These are phyloP conservation scores for Drosophila guanche DNA, from an alignment of 1,140 invertebrate species.

Conservation along the genomic window DNA sequence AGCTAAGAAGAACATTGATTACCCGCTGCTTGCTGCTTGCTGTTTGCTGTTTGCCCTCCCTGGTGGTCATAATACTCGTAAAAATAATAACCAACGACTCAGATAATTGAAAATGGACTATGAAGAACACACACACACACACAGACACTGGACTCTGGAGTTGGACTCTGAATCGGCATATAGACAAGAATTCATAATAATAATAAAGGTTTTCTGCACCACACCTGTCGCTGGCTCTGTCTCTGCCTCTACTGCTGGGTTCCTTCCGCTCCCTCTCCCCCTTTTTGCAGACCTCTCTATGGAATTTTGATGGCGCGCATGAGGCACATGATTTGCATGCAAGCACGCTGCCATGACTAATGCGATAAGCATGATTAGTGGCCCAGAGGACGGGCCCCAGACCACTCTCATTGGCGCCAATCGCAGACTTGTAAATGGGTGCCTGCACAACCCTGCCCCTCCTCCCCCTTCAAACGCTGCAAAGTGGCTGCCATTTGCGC, in stretches of 20 bases:
- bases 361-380: conserved; percentile 82
- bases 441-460: neutral
- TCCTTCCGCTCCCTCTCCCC: conserved; percentile 24
- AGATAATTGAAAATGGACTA: conserved; percentile 82
- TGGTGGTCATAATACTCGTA: conserved; percentile 58
- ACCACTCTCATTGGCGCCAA: conserved; percentile 3
- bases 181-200: conserved; percentile 67
- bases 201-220: conserved; percentile 46
- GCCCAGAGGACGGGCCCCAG: conserved; percentile 27
- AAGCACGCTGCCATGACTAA: conserved; percentile 75
- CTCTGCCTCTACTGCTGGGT: neutral
- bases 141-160: conserved; percentile 8
- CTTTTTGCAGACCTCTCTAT: conserved; percentile 59
- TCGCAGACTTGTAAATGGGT: conserved; percentile 31
- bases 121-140: conserved; percentile 39
- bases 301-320: conserved; percentile 75
- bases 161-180: conserved; percentile 26
- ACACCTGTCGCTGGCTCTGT: conserved; percentile 45
- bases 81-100: conserved; percentile 81
- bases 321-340: conserved; percentile 79
- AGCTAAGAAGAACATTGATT: conserved; percentile 83
- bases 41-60: conserved; percentile 11
- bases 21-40: conserved; percentile 59
- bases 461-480: conserved; percentile 14
- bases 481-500: conserved; percentile 68